Base-by-base conservation (phyloP, 2,113 vertebrate species). In the Chaetops frenatus region DNA sequence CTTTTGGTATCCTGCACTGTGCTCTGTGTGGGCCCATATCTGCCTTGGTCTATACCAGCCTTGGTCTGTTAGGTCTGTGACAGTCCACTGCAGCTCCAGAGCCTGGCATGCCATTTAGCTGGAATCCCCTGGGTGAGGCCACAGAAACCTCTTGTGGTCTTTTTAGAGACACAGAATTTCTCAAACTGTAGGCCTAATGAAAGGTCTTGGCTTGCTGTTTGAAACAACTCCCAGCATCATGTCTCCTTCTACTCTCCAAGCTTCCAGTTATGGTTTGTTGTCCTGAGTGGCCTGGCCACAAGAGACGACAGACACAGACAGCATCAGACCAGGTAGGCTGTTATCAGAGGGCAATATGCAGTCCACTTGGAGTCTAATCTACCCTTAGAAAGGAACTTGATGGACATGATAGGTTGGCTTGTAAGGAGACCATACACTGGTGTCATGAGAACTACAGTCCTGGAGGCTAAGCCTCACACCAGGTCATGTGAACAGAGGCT, bases 401-500 rank as follows among this genome's bases (percentile, higher is more conserved):
- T 71, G 47, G 70, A 70, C 23, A 57, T 3, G 5, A 67, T 11
- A 67, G 0, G 1, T 28, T 12, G 54, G 13, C 48, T 44, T 56
- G 15, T 56, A 42, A 67, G 56, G n/a, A 60, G 36, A 4, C 5
- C 11, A 45, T 24, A 35, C 31, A 28, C 27, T 42, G 40, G 17
- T 69, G 50, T 74, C 31, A 57, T 24, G 56, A 81, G 42, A 56
- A 64, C 51, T 36, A 27, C 24, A 73, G 66, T 54, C 38, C 29
- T 85, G 56, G 27, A 71, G 42, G 47, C 74, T 82, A 47, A 84
- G 38, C 38, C 35, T 94, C 9, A 7, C n/a, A 79, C 23, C 25
- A 44, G 58, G 10, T 57, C n/a, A n/a, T 14, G 57, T 38, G 64
- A 82, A 57, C 0, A 0, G 36, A 66, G 16, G 18, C 62, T 72